A percentile compares a stretch with the other conserved stretches of the same genome.
Evolutionary conservation across 35 echinoderm and acorn worm species (phyloP).

Genomic region (Antedon bifida): DNA sequence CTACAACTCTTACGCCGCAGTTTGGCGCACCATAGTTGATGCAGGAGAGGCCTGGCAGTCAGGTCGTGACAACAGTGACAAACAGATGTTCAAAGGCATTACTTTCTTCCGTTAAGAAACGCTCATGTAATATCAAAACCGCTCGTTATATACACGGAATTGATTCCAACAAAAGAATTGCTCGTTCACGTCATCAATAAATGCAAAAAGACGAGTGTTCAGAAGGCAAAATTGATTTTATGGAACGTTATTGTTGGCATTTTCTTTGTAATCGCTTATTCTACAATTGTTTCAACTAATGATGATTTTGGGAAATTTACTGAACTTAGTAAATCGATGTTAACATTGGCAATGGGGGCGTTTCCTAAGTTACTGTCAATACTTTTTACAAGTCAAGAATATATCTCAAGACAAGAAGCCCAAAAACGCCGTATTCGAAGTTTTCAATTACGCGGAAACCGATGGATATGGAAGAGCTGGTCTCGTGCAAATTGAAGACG

Average conservation of each 20-base stretch:
- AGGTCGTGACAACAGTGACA: not conserved
- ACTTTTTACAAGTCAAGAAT: not conserved
- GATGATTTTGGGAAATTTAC: not conserved
- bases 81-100: not conserved
- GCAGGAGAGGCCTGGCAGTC: not conserved
- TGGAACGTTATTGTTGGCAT: not conserved
- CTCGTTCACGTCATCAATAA: not conserved
- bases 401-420: not conserved
- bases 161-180: not conserved
- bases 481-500: too few species aligned
- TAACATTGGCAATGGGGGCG: not conserved
- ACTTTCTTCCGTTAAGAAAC: not conserved
- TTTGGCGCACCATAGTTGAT: not conserved
- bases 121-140: not conserved
- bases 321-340: not conserved
- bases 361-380: not conserved
- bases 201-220: not conserved
- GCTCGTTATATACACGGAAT: not conserved
- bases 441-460: not conserved
- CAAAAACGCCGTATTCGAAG: not conserved
- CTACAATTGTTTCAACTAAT: not conserved
- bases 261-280: not conserved
- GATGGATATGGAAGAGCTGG: not conserved
- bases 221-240: not conserved
- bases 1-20: not conserved